These are phyloP conservation scores for Zalophus californianus DNA, from an alignment of 2,797 vertebrate species.

Conservation along the genomic window DNA sequence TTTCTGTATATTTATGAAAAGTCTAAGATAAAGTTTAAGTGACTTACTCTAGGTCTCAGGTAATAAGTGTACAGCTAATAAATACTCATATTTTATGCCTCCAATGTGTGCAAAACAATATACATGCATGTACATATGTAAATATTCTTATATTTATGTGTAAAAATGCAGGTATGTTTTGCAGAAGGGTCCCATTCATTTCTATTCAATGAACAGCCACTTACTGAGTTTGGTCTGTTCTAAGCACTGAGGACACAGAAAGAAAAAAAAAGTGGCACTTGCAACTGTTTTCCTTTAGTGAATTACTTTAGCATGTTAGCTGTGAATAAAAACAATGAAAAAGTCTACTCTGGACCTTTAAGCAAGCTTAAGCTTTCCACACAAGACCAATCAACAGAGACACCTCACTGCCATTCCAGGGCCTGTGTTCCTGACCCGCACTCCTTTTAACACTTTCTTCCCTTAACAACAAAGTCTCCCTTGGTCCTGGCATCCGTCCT, in stretches of 20 bases:
- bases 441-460: neutral
- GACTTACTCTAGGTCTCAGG: neutral
- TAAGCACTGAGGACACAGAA: neutral
- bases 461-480: neutral
- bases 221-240: neutral
- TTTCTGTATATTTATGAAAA: neutral
- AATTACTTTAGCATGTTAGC: neutral
- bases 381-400: neutral
- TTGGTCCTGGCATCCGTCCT: neutral
- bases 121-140: neutral
- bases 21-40: neutral
- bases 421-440: neutral
- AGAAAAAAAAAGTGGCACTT: neutral
- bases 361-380: neutral
- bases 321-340: slow-evolving; percentile 5
- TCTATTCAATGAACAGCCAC: neutral
- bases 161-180: neutral
- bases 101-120: neutral
- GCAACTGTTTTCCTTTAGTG: neutral
- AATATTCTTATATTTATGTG: neutral
- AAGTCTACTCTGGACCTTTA: neutral
- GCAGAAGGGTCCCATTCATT: neutral
- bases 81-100: slow-evolving; percentile 14
- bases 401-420: neutral
- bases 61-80: neutral